Evolutionary conservation across 2,888 invertebrate species (phyloP).

Genomic region (Zelleria hepariella): DNA sequence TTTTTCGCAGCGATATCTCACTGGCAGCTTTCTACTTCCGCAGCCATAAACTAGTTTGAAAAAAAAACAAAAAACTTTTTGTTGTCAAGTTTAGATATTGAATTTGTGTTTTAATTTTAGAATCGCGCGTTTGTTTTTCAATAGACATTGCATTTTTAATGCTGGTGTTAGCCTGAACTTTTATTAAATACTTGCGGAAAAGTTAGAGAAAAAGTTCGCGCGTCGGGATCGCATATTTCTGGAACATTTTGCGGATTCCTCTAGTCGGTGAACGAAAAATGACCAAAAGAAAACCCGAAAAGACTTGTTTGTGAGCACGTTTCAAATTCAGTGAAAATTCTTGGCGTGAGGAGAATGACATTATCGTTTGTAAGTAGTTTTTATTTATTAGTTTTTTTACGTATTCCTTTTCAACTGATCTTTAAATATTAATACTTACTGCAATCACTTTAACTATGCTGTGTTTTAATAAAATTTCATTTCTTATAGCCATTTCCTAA

Average conservation of each 20-base stretch:
- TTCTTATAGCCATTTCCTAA: too few relatives aligned
- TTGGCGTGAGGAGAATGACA: slow-evolving; percentile 63
- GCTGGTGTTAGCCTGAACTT: neutral
- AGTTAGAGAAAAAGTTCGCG: slow-evolving; percentile 16
- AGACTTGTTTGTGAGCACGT: slow-evolving; percentile 6
- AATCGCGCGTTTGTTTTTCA: neutral
- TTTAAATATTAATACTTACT: too few relatives aligned
- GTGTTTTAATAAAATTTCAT: too few relatives aligned
- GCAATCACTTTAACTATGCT: too few relatives aligned
- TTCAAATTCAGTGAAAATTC: slow-evolving; percentile 36
- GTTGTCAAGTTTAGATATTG: slow-evolving; percentile 16
- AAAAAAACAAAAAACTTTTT: slow-evolving; percentile 39
- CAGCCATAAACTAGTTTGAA: slow-evolving; percentile 18
- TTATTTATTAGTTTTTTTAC: slow-evolving; percentile 4
- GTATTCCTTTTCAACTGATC: too few relatives aligned
- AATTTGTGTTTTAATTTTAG: neutral
- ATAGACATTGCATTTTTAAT: neutral
- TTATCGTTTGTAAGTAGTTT: slow-evolving; percentile 64
- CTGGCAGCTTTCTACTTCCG: slow-evolving; percentile 21
- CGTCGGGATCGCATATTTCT: slow-evolving; percentile 16
- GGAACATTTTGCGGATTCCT: slow-evolving; percentile 22
- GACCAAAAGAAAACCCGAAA: slow-evolving; percentile 19
- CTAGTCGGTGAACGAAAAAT: slow-evolving; percentile 18
- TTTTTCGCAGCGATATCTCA: slow-evolving; percentile 54
- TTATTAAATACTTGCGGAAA: slow-evolving; percentile 13